Evolutionary conservation across 2,888 invertebrate species (phyloP), one percentile per base, ranked within the genome.

Genomic region (Lamellibrachia satsuma): DNA sequence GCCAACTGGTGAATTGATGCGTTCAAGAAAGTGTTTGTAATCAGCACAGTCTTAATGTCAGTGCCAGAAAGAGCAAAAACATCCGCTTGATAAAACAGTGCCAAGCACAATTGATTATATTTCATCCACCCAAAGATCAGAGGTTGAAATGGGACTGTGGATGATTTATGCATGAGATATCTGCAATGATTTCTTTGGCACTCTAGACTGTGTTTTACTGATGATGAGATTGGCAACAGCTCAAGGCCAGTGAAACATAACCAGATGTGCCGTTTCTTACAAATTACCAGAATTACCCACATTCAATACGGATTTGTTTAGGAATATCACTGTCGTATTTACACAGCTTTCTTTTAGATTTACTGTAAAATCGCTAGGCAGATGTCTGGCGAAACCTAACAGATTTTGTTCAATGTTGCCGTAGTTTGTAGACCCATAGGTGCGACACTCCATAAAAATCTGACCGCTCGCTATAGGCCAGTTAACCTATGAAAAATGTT

Each of bases 121-220:
- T 75, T 75, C 75, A 75, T 75, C 75, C 22, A n/a, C 75, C 22
- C 75, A 75, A 75, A 75, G 75, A 75, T 75, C 75, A 75, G 22
- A 75, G 22, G 22, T 75, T 75, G 15, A 22, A 75, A 55, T 9
- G 55, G 22, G 6, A 75, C 75, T 15, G 75, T 2, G n/a, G 75
- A 75, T 75, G 75, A 75, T 75, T 75, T 75, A 75, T 75, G 75
- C 22, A 75, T 75, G 75, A 75, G 75, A 75, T 75, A 75, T 75
- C 75, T 4, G 75, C 75, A 75, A 22, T 75, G 75, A 22, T 75
- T 75, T 75, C 75, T 15, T 75, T 11, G 15, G 15, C 6, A 11
- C 2, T 22, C 22, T 22, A 75, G 75, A 4, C 4, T 75, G 75
- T 75, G 75, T 11, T 22, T 22, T 15, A 4, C 22, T 4, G 55